phyloP scores from a whole-genome alignment of 2,888 invertebrate genomes.

The Ochropacha duplaris region DNA sequence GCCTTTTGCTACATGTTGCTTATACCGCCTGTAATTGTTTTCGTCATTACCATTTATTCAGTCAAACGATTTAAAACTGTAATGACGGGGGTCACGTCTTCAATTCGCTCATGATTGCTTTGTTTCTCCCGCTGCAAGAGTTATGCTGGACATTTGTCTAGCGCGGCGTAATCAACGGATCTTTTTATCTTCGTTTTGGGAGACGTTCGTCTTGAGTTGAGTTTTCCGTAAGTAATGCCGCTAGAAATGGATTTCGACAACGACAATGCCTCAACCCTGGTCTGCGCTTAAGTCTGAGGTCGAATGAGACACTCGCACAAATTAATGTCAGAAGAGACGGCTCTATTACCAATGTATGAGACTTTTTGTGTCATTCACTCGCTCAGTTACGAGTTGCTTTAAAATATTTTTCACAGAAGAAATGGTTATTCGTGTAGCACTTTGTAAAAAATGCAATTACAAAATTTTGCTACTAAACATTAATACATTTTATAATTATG shows the following conservation, averaged over 20 bases:
- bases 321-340: background rate
- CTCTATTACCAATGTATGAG: background rate
- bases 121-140: constrained; percentile 34
- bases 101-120: constrained; percentile 32
- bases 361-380: too few relatives aligned
- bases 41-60: background rate
- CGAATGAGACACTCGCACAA: background rate
- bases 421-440: too few relatives aligned
- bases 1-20: background rate
- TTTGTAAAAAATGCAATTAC: too few relatives aligned
- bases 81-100: constrained; percentile 34
- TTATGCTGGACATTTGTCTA: constrained; percentile 59
- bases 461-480: too few relatives aligned
- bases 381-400: too few relatives aligned
- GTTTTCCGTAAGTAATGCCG: constrained; percentile 25
- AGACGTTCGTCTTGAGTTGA: background rate
- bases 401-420: too few relatives aligned
- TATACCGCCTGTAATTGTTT: background rate
- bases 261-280: background rate
- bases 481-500: too few relatives aligned
- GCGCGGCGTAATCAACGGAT: constrained; percentile 47
- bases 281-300: background rate
- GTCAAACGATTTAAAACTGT: constrained; percentile 17
- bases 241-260: constrained; percentile 16
- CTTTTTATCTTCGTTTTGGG: constrained; percentile 45